These are phyloP conservation scores for Acanthoscelides obtectus DNA, from an alignment of 2,888 invertebrate genomes.

Conservation along the genomic window DNA sequence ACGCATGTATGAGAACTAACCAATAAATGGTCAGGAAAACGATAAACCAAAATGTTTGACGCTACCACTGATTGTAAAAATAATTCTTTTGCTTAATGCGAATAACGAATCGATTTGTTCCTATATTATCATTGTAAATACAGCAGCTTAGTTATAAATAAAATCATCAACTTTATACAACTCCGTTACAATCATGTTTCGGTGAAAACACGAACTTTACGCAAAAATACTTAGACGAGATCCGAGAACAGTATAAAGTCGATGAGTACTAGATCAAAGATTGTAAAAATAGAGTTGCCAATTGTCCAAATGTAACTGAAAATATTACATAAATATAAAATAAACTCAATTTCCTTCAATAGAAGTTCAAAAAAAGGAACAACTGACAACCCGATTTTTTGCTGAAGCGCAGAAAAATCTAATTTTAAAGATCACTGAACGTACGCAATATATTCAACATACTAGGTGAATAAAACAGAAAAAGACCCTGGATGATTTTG, in stretches of 20 bases:
- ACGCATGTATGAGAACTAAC: not conserved
- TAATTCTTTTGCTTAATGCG: not conserved
- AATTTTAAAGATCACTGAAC: not conserved
- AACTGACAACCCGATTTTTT: not conserved
- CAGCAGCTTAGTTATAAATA: conserved; percentile 5
- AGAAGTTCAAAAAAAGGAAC: not conserved
- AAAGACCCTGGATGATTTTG: not conserved
- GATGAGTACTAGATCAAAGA: conserved; percentile 6
- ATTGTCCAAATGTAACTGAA: not conserved
- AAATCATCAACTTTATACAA: conserved; percentile 19
- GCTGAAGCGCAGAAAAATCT: not conserved
- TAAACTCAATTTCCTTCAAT: too few relatives aligned
- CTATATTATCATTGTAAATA: conserved; percentile 1
- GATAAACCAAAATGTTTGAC: not conserved
- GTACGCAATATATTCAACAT: not conserved
- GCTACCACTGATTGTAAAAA: not conserved
- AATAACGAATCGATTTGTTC: not conserved
- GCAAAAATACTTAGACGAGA: not conserved
- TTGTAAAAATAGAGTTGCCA: not conserved
- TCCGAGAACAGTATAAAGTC: conserved; percentile 7
- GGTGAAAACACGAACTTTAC: not conserved
- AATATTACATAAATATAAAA: too few relatives aligned
- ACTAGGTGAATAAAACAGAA: not conserved
- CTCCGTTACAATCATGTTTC: conserved; percentile 2
- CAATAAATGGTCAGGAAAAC: not conserved